phyloP scores from a whole-genome alignment of 2,888 invertebrate genomes.

The Apodemia duryi region DNA sequence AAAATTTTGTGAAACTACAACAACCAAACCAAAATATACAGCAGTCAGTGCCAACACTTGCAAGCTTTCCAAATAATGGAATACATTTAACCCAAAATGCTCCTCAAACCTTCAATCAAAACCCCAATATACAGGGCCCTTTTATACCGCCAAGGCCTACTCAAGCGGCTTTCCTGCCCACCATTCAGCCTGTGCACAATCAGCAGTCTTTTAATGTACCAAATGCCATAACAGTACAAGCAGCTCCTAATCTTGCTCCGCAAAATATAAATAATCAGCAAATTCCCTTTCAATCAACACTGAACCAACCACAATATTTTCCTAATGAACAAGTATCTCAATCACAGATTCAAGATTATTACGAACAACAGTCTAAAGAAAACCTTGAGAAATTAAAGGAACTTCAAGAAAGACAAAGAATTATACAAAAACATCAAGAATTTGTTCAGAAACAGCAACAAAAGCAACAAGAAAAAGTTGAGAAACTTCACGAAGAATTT shows the following conservation, averaged over 20 bases:
- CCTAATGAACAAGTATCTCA: slow-evolving; percentile 73
- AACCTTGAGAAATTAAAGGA: slow-evolving; percentile 81
- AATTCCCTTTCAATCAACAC: slow-evolving; percentile 52
- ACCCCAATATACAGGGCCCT: slow-evolving; percentile 42
- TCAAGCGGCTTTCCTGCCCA: slow-evolving; percentile 61
- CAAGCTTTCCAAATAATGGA: slow-evolving; percentile 54
- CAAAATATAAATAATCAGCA: slow-evolving; percentile 58
- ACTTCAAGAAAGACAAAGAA: slow-evolving; percentile 84
- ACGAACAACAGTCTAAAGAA: slow-evolving; percentile 81
- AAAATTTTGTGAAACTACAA: slow-evolving; percentile 48
- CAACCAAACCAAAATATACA: slow-evolving; percentile 53
- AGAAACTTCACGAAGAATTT: slow-evolving; percentile 85
- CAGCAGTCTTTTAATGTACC: slow-evolving; percentile 57
- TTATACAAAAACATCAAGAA: slow-evolving; percentile 87
- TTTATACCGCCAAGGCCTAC: slow-evolving; percentile 62
- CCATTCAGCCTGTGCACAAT: slow-evolving; percentile 49
- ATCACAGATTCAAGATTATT: slow-evolving; percentile 76
- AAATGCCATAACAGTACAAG: slow-evolving; percentile 67
- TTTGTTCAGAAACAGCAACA: slow-evolving; percentile 89
- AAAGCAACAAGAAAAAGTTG: slow-evolving; percentile 87
- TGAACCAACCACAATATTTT: slow-evolving; percentile 62
- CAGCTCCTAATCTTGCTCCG: slow-evolving; percentile 66
- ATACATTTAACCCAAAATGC: slow-evolving; percentile 48
- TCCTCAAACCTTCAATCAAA: slow-evolving; percentile 48
- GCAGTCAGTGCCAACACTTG: slow-evolving; percentile 56